phyloP scores from a whole-genome alignment of 1,140 invertebrate genomes.

The Saccostrea echinata region DNA sequence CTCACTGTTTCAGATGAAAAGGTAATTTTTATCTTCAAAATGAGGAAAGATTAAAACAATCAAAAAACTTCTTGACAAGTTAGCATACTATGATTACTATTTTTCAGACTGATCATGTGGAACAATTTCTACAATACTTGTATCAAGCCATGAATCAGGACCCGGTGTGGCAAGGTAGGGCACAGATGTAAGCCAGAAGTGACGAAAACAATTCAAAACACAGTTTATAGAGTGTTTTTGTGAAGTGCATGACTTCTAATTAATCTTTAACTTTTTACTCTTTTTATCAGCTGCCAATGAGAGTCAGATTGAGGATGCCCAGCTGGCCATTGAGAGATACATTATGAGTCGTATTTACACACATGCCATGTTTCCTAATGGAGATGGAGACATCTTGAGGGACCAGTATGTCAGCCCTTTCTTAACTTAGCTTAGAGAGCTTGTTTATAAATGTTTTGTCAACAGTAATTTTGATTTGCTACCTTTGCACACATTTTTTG shows the following conservation, averaged over 20 bases:
- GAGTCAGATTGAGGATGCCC: constrained; percentile 86
- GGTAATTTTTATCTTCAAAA: constrained; percentile 70
- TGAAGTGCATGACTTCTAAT: neutral
- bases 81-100: neutral
- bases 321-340: constrained; percentile 82
- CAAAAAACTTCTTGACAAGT: neutral
- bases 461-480: neutral
- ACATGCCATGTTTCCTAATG: constrained; percentile 97
- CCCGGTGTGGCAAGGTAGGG: constrained; percentile 86
- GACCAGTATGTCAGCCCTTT: constrained; percentile 87
- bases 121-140: constrained; percentile 84
- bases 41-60: neutral
- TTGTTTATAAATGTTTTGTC: neutral
- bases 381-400: constrained; percentile 94
- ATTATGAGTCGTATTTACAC: constrained; percentile 93
- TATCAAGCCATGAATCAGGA: constrained; percentile 85
- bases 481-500: too few species aligned
- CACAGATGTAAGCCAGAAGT: neutral
- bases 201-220: neutral
- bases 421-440: too few species aligned
- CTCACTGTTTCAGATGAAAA: constrained; percentile 91
- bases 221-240: neutral
- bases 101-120: constrained; percentile 81
- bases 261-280: neutral
- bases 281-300: constrained; percentile 87